Evolutionary conservation across 2,113 vertebrate genomes (phyloP).

Genomic region (Pedetes capensis): DNA sequence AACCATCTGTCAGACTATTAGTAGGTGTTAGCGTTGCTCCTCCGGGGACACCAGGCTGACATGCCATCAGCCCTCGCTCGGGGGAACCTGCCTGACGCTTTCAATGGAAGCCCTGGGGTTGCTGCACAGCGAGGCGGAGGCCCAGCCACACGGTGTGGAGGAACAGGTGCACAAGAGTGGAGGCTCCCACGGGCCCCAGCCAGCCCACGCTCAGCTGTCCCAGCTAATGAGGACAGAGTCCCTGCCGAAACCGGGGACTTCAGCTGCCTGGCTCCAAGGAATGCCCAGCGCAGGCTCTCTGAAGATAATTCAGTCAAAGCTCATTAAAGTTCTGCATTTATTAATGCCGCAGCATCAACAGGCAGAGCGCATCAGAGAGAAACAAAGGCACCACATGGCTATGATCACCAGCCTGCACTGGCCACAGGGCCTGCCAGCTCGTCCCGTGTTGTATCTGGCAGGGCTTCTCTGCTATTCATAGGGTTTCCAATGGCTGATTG

Average conservation of each 20-base stretch:
- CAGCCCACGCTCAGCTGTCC: neutral
- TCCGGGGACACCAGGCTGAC: constrained; percentile 34
- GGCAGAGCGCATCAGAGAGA: neutral
- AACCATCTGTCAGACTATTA: constrained; percentile 66
- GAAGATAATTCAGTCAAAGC: constrained; percentile 61
- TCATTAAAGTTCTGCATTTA: constrained; percentile 73
- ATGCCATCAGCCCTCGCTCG: constrained; percentile 36
- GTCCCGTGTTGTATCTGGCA: no score
- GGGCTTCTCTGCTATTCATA: no score
- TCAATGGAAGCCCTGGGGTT: constrained; percentile 61
- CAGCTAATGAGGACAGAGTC: constrained; percentile 70
- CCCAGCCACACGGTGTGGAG: accelerated
- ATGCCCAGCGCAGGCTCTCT: neutral
- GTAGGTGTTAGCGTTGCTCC: constrained; percentile 53
- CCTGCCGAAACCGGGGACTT: constrained; percentile 43
- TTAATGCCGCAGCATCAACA: constrained; percentile 55
- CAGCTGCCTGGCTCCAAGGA: constrained; percentile 36
- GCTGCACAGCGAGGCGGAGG: neutral
- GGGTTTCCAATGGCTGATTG: no score
- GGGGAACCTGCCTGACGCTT: constrained; percentile 52
- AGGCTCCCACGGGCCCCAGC: neutral
- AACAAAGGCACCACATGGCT: constrained; percentile 31
- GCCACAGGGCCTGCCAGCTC: no score
- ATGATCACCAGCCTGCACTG: no score
- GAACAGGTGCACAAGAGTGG: constrained; percentile 42